Percentiles rank a stretch among this genome's conserved stretches.
phyloP scores from a whole-genome alignment of 2,797 vertebrate species.

The Melanotaenia pygmaea region DNA sequence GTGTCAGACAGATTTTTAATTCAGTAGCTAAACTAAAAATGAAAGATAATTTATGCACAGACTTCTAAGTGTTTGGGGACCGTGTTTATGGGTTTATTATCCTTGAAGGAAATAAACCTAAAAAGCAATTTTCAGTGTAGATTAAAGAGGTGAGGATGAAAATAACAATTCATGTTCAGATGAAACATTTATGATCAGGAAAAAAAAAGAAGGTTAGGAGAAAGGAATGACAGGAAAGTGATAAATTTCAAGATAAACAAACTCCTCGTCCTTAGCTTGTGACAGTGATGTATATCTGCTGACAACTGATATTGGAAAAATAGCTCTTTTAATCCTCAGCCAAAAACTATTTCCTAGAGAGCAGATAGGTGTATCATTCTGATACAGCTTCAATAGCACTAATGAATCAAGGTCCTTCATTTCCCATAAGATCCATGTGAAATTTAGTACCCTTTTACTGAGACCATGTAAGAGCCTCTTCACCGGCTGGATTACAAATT shows the following conservation, averaged over 20 bases:
- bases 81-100: conserved; percentile 18
- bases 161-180: conserved; percentile 2
- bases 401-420: no score
- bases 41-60: background rate
- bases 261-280: background rate
- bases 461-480: no score
- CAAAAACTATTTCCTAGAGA: background rate
- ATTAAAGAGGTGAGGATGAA: conserved; percentile 6
- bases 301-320: conserved; percentile 10
- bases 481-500: no score
- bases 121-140: background rate
- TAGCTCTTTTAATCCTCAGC: background rate
- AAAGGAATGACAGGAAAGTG: background rate
- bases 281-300: conserved; percentile 7
- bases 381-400: background rate
- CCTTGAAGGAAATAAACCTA: conserved; percentile 11
- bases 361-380: background rate
- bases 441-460: no score
- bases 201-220: background rate
- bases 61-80: background rate
- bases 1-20: background rate
- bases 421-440: no score
- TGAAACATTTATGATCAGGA: background rate
- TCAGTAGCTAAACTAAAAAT: background rate
- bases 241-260: background rate